Evolutionary conservation across 1,140 invertebrate species (phyloP).

Genomic region (Choristoneura fumiferana): DNA sequence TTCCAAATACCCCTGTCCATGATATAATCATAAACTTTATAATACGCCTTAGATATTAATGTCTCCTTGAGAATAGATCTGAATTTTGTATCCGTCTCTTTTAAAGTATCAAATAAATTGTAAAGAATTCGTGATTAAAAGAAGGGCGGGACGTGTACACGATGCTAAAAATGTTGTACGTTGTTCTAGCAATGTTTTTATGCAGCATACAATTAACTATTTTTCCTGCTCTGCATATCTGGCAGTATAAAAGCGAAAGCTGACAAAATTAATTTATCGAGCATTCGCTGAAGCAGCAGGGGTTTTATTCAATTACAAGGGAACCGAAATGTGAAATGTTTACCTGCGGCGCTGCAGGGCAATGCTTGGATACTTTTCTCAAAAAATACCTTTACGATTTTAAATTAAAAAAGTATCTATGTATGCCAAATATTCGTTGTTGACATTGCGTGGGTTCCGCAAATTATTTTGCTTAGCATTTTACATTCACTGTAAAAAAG

Average conservation of each 20-base stretch:
- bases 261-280: constrained; percentile 18
- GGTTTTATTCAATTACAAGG: constrained; percentile 15
- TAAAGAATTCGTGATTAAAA: neutral
- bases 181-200: too few relatives aligned
- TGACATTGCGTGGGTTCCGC: neutral
- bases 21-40: too few relatives aligned
- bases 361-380: constrained; percentile 6
- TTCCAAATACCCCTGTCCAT: too few relatives aligned
- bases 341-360: constrained; percentile 11
- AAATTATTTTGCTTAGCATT: too few relatives aligned
- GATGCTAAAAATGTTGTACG: too few relatives aligned
- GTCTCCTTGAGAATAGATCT: too few relatives aligned
- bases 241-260: constrained; percentile 1
- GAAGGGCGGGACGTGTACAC: too few relatives aligned
- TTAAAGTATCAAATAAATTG: too few relatives aligned
- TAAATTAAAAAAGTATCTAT: neutral
- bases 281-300: constrained; percentile 15
- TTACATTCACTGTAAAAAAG: too few relatives aligned
- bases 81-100: too few relatives aligned
- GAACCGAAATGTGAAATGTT: constrained; percentile 7
- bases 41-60: too few relatives aligned
- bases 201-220: constrained; percentile 1
- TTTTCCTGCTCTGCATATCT: neutral
- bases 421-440: neutral
- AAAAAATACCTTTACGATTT: constrained; percentile 10